Evolutionary conservation across 2,888 invertebrate genomes (phyloP).

Genomic region (Margaritifera margaritifera): DNA sequence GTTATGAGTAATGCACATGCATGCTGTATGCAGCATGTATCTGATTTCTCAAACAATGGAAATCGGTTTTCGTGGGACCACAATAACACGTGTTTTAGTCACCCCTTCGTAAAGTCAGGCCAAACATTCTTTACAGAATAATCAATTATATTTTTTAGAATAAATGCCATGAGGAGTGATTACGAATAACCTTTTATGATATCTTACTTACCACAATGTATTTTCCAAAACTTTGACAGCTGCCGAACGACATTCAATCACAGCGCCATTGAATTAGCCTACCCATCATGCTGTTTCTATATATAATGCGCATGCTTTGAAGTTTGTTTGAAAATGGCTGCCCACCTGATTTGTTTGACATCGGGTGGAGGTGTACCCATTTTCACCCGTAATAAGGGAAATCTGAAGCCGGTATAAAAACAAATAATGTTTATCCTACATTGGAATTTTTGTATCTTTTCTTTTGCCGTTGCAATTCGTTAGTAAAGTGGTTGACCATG

Average conservation of each 20-base stretch:
- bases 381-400: constrained; percentile 88
- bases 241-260: constrained; percentile 29
- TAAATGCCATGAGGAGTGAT: too few species aligned
- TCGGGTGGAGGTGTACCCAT: constrained; percentile 90
- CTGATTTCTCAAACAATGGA: too few species aligned
- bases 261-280: constrained; percentile 52
- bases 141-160: too few species aligned
- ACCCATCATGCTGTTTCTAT: constrained; percentile 35
- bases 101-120: too few species aligned
- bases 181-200: too few species aligned
- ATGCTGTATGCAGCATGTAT: too few species aligned
- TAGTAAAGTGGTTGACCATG: too few species aligned
- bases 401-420: constrained; percentile 77
- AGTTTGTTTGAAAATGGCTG: constrained; percentile 78
- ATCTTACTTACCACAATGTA: too few species aligned
- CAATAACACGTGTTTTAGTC: too few species aligned
- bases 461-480: not conserved
- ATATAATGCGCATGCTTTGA: constrained; percentile 42
- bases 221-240: constrained; percentile 34
- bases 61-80: too few species aligned
- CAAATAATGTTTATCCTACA: not conserved
- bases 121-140: too few species aligned
- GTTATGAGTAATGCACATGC: too few species aligned
- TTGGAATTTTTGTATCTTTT: not conserved
- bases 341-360: constrained; percentile 86